These are phyloP conservation scores for Nemotelus nigrinus DNA, from an alignment of 2,888 invertebrate species.

Conservation along the genomic window DNA sequence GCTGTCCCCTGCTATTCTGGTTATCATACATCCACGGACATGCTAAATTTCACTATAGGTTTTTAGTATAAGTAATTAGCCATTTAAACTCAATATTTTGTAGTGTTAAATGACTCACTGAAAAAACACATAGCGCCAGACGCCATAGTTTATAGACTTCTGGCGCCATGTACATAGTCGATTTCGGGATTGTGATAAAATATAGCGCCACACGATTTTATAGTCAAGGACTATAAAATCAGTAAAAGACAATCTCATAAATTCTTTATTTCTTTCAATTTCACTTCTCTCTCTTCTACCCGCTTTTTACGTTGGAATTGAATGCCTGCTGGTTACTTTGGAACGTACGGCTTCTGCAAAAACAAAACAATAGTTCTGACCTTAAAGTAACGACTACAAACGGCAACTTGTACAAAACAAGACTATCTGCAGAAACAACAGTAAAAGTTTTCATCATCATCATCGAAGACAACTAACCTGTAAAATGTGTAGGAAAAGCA, in stretches of 20 bases:
- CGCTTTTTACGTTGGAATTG: no score
- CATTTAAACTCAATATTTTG: no score
- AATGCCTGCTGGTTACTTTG: not conserved
- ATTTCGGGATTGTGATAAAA: no score
- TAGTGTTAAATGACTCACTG: no score
- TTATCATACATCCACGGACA: no score
- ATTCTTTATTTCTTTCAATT: conserved; percentile 17
- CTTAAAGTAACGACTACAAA: not conserved
- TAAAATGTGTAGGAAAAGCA: conserved; percentile 1
- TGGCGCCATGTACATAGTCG: no score
- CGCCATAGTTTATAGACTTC: no score
- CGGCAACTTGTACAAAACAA: not conserved
- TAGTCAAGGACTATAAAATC: not conserved
- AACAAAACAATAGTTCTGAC: conserved; percentile 1
- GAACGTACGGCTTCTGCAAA: not conserved
- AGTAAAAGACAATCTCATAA: not conserved
- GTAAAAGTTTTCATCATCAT: conserved; percentile 7
- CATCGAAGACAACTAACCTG: not conserved
- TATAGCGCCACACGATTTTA: no score
- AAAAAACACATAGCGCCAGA: no score
- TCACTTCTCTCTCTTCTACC: not conserved
- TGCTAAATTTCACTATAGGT: no score
- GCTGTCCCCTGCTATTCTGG: no score
- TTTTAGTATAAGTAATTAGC: no score
- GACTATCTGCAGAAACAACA: not conserved